These are phyloP conservation scores for Salticus scenicus DNA, from an alignment of 2,888 invertebrate genomes.

Conservation along the genomic window DNA sequence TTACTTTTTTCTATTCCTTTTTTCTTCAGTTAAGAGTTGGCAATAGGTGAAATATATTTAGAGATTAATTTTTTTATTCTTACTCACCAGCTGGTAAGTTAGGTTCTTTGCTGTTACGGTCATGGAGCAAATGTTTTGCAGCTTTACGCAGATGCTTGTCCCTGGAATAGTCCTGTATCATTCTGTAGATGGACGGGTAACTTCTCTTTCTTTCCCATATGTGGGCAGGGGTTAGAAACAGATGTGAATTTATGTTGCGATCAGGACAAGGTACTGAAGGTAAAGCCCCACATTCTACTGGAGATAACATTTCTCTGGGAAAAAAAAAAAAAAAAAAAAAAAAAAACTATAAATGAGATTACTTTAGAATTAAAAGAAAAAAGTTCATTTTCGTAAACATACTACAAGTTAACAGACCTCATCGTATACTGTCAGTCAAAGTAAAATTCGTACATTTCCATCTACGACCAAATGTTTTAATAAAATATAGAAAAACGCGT, in stretches of 20 bases:
- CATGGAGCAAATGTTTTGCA: neutral
- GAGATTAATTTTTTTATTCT: no score
- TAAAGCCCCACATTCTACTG: constrained; percentile 25
- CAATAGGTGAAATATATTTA: no score
- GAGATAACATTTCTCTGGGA: constrained; percentile 30
- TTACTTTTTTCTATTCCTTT: no score
- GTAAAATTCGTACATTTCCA: no score
- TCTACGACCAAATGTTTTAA: no score
- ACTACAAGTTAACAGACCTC: no score
- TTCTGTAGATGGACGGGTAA: constrained; percentile 31
- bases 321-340: neutral
- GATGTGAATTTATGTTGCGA: constrained; percentile 17
- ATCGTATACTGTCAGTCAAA: no score
- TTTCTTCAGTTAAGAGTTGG: no score
- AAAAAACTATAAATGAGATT: neutral
- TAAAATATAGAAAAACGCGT: no score
- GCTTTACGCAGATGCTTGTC: neutral
- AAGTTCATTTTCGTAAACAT: no score
- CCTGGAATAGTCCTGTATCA: constrained; percentile 40
- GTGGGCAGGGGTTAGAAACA: neutral
- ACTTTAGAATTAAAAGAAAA: neutral
- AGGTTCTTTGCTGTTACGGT: constrained; percentile 21
- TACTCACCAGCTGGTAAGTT: constrained; percentile 36
- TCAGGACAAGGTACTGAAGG: constrained; percentile 49
- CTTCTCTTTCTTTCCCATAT: constrained; percentile 36